Conservation (phyloP, 2,113 vertebrate species). For the Pelodiscus sinensis region DNA sequence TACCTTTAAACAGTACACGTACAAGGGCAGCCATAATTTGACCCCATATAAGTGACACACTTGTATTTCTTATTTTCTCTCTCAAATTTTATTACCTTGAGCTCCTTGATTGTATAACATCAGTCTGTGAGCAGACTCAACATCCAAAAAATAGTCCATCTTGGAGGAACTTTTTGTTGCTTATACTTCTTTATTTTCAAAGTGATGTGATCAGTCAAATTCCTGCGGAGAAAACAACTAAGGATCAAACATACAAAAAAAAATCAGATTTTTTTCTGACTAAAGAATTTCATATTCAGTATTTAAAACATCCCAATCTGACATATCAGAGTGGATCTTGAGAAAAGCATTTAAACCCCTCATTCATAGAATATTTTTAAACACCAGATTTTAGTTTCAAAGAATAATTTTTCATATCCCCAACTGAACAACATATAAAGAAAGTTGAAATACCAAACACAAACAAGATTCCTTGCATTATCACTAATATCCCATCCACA, state of each 20-base stretch:
- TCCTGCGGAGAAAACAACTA: slow-evolving; percentile 54
- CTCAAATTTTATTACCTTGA: slow-evolving; percentile 78
- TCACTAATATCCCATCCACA: slow-evolving; percentile 6
- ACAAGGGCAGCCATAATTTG: not conserved
- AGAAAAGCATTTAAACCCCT: slow-evolving; percentile 30
- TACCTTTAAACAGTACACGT: not conserved
- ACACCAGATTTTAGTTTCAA: slow-evolving; percentile 27
- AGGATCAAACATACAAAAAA: slow-evolving; percentile 36
- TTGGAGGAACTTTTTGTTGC: slow-evolving; percentile 65
- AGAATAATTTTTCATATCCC: not conserved
- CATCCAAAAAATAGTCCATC: slow-evolving; percentile 87
- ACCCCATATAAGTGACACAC: not conserved
- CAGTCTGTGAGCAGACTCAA: slow-evolving; percentile 84
- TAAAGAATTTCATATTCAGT: slow-evolving; percentile 26
- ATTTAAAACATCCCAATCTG: slow-evolving; percentile 18
- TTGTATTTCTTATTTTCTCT: not conserved
- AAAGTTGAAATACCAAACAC: not conserved
- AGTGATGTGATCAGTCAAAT: slow-evolving; percentile 56
- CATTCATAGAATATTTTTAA: slow-evolving; percentile 29
- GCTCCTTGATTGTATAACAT: slow-evolving; percentile 85
- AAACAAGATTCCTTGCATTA: not conserved
- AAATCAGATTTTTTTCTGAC: slow-evolving; percentile 9
- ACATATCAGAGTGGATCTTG: slow-evolving; percentile 15
- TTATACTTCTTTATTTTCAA: not conserved
- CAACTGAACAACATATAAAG: not conserved